Base-by-base conservation (phyloP, 2,888 invertebrate species). In the Quadroppia sp. region DNA sequence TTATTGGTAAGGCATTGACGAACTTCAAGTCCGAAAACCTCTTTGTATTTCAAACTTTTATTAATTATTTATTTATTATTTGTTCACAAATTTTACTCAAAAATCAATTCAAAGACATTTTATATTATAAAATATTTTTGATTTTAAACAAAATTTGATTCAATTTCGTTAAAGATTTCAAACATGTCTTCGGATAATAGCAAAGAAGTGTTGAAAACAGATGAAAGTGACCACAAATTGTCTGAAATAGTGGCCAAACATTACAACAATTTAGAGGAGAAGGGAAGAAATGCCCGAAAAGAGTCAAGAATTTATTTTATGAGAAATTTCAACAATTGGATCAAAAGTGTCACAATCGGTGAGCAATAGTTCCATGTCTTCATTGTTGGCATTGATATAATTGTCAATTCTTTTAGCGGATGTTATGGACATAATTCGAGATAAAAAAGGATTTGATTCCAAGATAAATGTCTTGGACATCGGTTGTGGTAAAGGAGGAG, bases 311-410 rank as follows among this genome's bases (percentile, higher is more conserved):
- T 99, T 79, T 90, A 92, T 80, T 89, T 91, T 81, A 87, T 99
- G 85, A 87, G 99, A 78, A 99, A 97, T 83, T 96, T 98, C 81
- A 99, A 99, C 83, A 99, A 99, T 83, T 99, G 98, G 98, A 89
- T 96, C 17, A 99, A 99, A 85, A 92, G 93, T 82, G 91, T 94
- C 85, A 85, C 96, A 0, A 97, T 99, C 79, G 89, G 91, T 86
- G 88, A 90, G 83, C 80, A 71, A 13, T 73, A 23, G 6, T 23
- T n/a, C 17, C 6, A 53, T 53, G 20, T 13, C 3, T 17, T 23
- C 6, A 53, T 53, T 53, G 23, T 7, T 28, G 28, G 2, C 15
- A 56, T 56, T 56, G 28, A 56, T 56, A 23, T 30, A 59, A 28
- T 50, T 53, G 1, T 30, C 2, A 28, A 32, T 36, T 61, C 32